These are phyloP conservation scores for Pseudotriccus pelzelni DNA, from an alignment of 2,797 vertebrate species.

Conservation along the genomic window DNA sequence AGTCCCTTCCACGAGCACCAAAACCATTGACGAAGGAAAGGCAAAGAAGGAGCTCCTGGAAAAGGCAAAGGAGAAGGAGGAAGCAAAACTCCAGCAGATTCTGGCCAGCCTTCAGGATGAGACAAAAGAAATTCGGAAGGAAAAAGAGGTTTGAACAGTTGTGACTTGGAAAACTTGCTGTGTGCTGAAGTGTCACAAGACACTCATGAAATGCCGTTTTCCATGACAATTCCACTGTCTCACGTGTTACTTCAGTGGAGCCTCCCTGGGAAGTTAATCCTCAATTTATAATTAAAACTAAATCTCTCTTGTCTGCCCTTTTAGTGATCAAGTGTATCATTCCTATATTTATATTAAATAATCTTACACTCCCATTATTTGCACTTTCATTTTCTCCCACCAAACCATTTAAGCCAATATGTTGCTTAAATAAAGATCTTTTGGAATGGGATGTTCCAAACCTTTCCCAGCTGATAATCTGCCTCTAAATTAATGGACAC, in stretches of 20 bases:
- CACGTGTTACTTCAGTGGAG: background rate
- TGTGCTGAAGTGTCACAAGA: rapidly evolving
- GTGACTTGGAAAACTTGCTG: background rate
- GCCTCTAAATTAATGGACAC: background rate
- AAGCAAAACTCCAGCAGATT: conserved; percentile 86
- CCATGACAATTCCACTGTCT: background rate
- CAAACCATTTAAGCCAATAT: background rate
- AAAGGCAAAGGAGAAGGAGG: conserved; percentile 85
- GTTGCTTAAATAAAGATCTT: background rate
- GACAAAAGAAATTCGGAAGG: conserved; percentile 87
- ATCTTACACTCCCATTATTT: background rate
- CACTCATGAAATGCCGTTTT: background rate
- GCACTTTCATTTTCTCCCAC: background rate
- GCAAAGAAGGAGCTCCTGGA: conserved; percentile 81
- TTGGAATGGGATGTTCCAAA: background rate
- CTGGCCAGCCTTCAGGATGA: conserved; percentile 92
- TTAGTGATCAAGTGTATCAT: background rate
- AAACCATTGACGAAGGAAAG: conserved; percentile 82
- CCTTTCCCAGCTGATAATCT: background rate
- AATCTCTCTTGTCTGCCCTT: background rate
- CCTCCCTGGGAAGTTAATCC: background rate
- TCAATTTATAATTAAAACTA: background rate
- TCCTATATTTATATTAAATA: background rate
- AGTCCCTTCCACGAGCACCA: conserved; percentile 81
- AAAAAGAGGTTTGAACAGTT: conserved; percentile 87